Conservation (phyloP, 2,888 invertebrate genomes). For the Fabriciana adippe region DNA sequence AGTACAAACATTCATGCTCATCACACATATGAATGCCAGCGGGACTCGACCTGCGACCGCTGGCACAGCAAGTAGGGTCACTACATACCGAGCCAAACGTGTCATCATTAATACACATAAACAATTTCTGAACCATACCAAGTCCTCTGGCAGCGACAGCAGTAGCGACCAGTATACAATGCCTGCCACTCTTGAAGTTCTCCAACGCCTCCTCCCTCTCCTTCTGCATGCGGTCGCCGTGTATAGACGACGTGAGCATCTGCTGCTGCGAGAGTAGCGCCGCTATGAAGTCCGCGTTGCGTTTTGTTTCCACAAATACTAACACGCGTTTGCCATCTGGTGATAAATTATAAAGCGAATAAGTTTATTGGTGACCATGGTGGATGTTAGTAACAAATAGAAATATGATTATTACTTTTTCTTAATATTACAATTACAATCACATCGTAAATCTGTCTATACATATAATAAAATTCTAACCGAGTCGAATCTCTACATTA, state of each 20-base stretch:
- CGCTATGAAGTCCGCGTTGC: constrained; percentile 95
- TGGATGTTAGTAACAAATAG: too few relatives aligned
- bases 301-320: constrained; percentile 95
- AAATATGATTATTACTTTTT: too few relatives aligned
- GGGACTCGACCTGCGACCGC: too few relatives aligned
- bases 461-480: too few relatives aligned
- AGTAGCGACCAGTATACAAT: constrained; percentile 94
- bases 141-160: constrained; percentile 97
- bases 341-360: not conserved
- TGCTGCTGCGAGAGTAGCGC: constrained; percentile 89
- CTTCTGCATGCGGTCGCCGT: constrained; percentile 97
- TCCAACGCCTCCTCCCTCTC: constrained; percentile 97
- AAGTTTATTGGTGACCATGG: not conserved
- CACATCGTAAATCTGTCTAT: too few relatives aligned
- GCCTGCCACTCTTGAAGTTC: constrained; percentile 90
- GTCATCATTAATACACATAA: not conserved
- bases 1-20: too few relatives aligned
- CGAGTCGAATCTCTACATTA: too few relatives aligned
- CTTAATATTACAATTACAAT: too few relatives aligned
- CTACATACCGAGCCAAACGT: too few relatives aligned
- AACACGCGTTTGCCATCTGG: constrained; percentile 82
- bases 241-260: constrained; percentile 97
- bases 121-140: constrained; percentile 65
- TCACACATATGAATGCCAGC: too few relatives aligned
- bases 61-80: too few relatives aligned